phyloP scores from a whole-genome alignment of 2,888 invertebrate genomes.

The Laothoe populi region DNA sequence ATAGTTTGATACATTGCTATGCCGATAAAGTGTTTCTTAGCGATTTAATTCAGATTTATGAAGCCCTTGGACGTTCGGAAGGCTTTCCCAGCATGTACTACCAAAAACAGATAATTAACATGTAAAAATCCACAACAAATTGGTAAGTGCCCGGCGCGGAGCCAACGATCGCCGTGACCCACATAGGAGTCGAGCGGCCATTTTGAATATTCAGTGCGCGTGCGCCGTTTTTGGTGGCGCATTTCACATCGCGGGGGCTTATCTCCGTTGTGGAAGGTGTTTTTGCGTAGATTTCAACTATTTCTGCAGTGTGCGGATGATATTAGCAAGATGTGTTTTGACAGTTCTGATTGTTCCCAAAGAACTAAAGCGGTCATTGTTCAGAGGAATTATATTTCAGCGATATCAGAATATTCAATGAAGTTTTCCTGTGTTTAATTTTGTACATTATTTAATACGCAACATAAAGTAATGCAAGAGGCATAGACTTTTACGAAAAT shows the following conservation, averaged over 20 bases:
- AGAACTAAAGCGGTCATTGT: too few species aligned
- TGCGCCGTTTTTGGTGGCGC: constrained; percentile 64
- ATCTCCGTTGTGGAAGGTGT: constrained; percentile 1
- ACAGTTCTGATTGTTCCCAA: too few species aligned
- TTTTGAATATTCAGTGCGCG: constrained; percentile 63
- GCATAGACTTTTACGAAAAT: too few species aligned
- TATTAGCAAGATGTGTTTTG: too few species aligned
- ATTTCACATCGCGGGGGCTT: constrained; percentile 53
- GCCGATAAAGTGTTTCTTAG: too few species aligned
- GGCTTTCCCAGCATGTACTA: neutral
- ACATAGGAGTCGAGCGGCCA: constrained; percentile 59
- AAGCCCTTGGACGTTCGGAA: neutral
- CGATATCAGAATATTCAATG: too few species aligned
- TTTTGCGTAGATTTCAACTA: neutral
- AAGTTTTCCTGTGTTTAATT: too few species aligned
- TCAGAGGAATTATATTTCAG: too few species aligned
- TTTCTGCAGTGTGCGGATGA: neutral
- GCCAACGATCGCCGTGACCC: constrained; percentile 66
- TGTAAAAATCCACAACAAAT: constrained; percentile 39
- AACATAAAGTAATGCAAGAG: too few species aligned
- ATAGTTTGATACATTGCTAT: too few species aligned
- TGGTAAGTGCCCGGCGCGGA: constrained; percentile 44
- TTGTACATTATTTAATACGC: too few species aligned
- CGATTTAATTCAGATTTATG: too few species aligned
- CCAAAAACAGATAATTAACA: constrained; percentile 22